Percentiles rank a stretch among this genome's conserved stretches.
Evolutionary conservation across 2,797 vertebrate species (phyloP).

Genomic region (Pachyuromys duprasi): DNA sequence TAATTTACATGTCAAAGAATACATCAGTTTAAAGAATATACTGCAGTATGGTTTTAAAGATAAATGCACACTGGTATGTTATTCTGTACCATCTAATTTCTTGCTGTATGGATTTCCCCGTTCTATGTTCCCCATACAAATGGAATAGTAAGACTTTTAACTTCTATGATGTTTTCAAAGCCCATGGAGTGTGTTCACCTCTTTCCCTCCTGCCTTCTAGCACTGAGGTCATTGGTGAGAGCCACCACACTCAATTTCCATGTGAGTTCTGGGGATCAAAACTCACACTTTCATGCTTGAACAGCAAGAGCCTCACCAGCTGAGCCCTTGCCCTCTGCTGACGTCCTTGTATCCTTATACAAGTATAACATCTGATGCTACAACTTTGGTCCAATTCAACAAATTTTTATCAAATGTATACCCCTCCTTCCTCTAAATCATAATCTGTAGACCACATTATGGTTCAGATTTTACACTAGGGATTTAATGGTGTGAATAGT

Average conservation of each 20-base stretch:
- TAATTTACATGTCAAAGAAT: conserved; percentile 5
- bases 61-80: neutral
- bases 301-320: neutral
- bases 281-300: neutral
- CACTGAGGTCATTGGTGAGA: neutral
- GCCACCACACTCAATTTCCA: neutral
- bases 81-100: neutral
- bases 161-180: neutral
- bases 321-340: neutral
- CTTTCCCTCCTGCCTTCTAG: neutral
- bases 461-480: conserved; percentile 43
- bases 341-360: neutral
- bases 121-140: conserved; percentile 31
- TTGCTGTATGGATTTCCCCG: neutral
- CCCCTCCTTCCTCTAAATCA: conserved; percentile 9
- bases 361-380: neutral
- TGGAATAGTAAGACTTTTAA: neutral
- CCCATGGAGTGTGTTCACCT: neutral
- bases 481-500: conserved; percentile 25
- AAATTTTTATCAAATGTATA: neutral
- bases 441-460: conserved; percentile 2
- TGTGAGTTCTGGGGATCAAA: neutral
- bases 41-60: neutral
- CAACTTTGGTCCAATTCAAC: neutral
- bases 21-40: neutral